These are phyloP conservation scores for Cotesia glomerata DNA, from an alignment of 1,140 invertebrate species.

Conservation along the genomic window DNA sequence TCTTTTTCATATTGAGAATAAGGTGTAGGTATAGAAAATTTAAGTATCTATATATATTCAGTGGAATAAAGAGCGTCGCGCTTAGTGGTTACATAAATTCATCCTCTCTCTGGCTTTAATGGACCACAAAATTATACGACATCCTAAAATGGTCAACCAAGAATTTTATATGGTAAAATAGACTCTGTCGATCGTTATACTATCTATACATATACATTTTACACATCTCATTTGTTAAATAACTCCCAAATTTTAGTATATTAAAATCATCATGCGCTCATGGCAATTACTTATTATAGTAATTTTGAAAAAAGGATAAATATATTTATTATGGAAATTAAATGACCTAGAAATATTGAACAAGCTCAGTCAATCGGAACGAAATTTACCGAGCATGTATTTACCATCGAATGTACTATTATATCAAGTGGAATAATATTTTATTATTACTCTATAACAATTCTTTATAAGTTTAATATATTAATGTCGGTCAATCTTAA, in stretches of 20 bases:
- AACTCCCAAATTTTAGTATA: background rate
- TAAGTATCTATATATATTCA: background rate
- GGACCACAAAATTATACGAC: slow-evolving; percentile 2
- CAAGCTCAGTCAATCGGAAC: slow-evolving; percentile 30
- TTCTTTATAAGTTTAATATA: no score
- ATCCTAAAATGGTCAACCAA: background rate
- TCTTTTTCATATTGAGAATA: background rate
- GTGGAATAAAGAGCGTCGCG: background rate
- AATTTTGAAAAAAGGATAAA: background rate
- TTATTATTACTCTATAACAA: no score
- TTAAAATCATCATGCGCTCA: no score
- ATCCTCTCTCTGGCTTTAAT: background rate
- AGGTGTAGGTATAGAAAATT: background rate
- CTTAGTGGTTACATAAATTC: slow-evolving; percentile 1
- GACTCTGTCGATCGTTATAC: background rate
- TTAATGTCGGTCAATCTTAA: no score
- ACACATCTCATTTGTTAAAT: background rate
- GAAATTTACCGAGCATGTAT: slow-evolving; percentile 26
- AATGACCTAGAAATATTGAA: slow-evolving; percentile 39
- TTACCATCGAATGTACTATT: no score
- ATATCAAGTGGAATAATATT: no score
- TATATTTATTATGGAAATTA: background rate
- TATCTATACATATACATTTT: background rate
- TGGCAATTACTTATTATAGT: no score
- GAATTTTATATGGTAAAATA: background rate